Evolutionary conservation across 2,113 vertebrate species (phyloP), one percentile per base, ranked within the genome.

Genomic region (Narcine bancroftii): DNA sequence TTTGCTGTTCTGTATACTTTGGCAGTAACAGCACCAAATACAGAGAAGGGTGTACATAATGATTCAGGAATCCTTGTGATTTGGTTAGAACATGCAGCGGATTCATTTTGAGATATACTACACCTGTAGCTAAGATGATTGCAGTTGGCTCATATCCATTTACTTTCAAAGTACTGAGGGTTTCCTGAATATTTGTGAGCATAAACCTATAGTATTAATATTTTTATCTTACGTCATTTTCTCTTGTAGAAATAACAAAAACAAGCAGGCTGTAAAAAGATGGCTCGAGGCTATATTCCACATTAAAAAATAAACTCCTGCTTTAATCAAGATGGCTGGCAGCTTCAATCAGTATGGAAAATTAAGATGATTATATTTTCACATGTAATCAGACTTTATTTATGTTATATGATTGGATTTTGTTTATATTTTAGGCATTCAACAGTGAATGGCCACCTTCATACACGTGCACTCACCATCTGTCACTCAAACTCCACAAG

Each of bases 371-470:
- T 91, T 91, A 45, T 9, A 69, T 71, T 91, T 91, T 69, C 89
- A 91, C 13, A 47, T 47, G 63, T 71, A 91, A 91, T 91, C 65
- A 91, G 71, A 91, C 26, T 69, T 69, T 91, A 47, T 91, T 91
- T 91, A 66, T 87, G 53, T 87, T 87, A 60, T 53, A 60, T 87
- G 81, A 63, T 87, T 63, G 53, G 81, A 2, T 60, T 36, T 53
- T 87, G 81, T 36, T 87, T 87, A 36, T 60, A 36, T 36, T 87
- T 87, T 87, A 60, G 36, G 19, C 36, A 36, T 60, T 87, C 81
- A 15, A 60, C 15, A 36, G 33, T n/a, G 53, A 63, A 60, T 87
- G 53, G 6, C 50, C 33, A 60, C 15, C 33, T 87, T 60, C 56
- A n/a, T 13, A 87, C 81, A 87, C n/a, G 7, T 15, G 6, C 53